A percentile compares a stretch with the other conserved stretches of the same genome.
Evolutionary conservation across 1,140 invertebrate species (phyloP).

Genomic region (Pseudoatta argentina): DNA sequence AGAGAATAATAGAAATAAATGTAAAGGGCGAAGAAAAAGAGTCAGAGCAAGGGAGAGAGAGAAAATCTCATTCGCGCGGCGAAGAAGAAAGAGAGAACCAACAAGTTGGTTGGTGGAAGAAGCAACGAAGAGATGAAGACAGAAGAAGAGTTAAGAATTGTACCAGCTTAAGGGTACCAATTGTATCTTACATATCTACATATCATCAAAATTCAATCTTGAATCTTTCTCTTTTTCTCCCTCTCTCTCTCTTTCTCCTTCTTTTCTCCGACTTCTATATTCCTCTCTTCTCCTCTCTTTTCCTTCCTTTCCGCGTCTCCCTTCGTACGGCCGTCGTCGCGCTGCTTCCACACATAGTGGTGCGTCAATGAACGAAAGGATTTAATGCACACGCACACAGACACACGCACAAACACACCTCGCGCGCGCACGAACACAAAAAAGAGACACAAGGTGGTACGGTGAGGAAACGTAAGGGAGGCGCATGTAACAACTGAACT

Average conservation of each 20-base stretch:
- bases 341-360: slow-evolving; percentile 25
- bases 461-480: slow-evolving; percentile 58
- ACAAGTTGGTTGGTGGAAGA: slow-evolving; percentile 38
- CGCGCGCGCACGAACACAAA: not conserved
- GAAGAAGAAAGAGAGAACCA: slow-evolving; percentile 50
- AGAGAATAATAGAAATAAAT: slow-evolving; percentile 42
- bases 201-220: not conserved
- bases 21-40: not conserved
- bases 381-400: too few relatives aligned
- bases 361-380: too few relatives aligned
- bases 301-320: not conserved
- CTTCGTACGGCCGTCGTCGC: slow-evolving; percentile 38
- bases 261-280: not conserved
- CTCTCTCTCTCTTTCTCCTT: slow-evolving; percentile 7
- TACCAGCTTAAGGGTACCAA: slow-evolving; percentile 35
- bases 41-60: slow-evolving; percentile 2
- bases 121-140: slow-evolving; percentile 26
- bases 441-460: slow-evolving; percentile 32
- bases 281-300: not conserved
- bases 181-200: slow-evolving; percentile 7
- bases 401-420: too few relatives aligned
- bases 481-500: slow-evolving; percentile 70
- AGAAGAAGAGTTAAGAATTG: slow-evolving; percentile 27
- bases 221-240: slow-evolving; percentile 36
- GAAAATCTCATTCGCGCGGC: slow-evolving; percentile 25